These are phyloP conservation scores for Leptinotarsa texana DNA, from an alignment of 1,140 invertebrate species.

Conservation along the genomic window DNA sequence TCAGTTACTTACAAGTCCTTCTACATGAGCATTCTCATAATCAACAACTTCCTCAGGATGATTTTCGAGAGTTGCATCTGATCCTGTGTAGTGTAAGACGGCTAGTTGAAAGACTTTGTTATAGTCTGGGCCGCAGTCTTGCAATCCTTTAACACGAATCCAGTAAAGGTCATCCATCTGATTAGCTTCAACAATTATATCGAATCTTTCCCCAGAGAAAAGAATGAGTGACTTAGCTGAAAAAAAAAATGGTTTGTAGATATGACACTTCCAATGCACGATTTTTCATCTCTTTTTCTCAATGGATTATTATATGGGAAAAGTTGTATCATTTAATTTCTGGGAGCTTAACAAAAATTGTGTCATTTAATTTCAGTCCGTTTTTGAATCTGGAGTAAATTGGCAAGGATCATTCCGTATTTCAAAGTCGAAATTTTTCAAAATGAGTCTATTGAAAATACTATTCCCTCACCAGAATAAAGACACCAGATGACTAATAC, in stretches of 20 bases:
- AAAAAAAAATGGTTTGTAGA: conserved; percentile 37
- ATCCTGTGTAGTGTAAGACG: conserved; percentile 75
- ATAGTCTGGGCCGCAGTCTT: conserved; percentile 83
- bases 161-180: conserved; percentile 78
- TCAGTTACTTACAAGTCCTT: conserved; percentile 62
- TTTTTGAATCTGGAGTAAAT: too few species aligned
- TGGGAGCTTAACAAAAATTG: too few species aligned
- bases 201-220: conserved; percentile 86
- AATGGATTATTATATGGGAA: too few species aligned
- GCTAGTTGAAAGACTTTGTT: conserved; percentile 81
- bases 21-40: conserved; percentile 65
- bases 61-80: conserved; percentile 50
- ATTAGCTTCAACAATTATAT: conserved; percentile 80
- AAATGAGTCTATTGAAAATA: too few species aligned
- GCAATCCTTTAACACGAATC: conserved; percentile 80
- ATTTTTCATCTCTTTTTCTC: too few species aligned
- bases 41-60: conserved; percentile 62
- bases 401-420: too few species aligned
- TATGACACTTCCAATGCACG: too few species aligned
- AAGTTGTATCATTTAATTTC: too few species aligned
- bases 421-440: too few species aligned
- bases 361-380: too few species aligned
- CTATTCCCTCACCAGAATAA: too few species aligned
- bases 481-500: too few species aligned
- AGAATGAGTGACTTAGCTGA: conserved; percentile 77